Conservation (phyloP, 1,140 invertebrate species). For the Stegodyphus dumicola region DNA sequence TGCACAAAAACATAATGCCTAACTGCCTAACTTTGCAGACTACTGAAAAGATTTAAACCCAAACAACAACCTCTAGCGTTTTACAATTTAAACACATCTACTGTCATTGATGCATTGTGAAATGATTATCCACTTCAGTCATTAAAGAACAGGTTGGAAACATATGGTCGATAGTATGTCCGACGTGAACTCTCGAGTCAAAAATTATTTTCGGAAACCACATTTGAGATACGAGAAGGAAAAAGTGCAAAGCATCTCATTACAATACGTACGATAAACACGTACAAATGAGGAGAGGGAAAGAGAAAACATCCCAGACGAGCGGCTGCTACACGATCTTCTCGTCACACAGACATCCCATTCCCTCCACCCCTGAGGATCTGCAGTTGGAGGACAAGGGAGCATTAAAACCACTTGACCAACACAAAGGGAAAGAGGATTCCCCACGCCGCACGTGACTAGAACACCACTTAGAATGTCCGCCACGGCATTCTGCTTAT, state of each 20-base stretch:
- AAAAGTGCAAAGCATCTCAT: neutral
- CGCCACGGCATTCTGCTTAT: neutral
- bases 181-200: no score
- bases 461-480: conserved; percentile 23
- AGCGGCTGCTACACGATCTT: neutral
- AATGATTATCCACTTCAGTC: no score
- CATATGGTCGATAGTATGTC: no score
- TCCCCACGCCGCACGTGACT: conserved; percentile 47
- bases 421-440: conserved; percentile 44
- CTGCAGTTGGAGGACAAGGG: no score
- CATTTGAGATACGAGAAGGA: neutral
- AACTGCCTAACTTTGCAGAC: no score
- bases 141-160: no score
- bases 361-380: neutral
- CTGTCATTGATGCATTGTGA: no score
- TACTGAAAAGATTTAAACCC: no score
- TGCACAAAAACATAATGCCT: no score
- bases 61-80: no score
- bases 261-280: conserved; percentile 2
- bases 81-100: no score
- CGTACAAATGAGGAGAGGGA: neutral
- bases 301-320: neutral
- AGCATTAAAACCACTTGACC: conserved; percentile 59
- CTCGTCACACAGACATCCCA: neutral
- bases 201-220: no score